Conservation (phyloP, 2,888 invertebrate genomes). For the Campopleginae sp. region DNA sequence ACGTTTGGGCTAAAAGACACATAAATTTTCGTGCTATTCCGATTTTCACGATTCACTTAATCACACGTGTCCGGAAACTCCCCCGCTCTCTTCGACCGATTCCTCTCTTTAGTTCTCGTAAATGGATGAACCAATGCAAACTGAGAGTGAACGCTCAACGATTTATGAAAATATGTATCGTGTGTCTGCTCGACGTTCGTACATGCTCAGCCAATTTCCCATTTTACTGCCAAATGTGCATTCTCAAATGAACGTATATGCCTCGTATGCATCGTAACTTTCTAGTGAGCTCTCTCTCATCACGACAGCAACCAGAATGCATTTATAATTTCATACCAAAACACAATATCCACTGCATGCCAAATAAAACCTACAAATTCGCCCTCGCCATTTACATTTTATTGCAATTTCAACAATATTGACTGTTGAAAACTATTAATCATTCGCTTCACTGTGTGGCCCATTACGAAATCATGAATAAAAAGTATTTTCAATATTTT, state of each 20-base stretch:
- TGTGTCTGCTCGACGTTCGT: slow-evolving; percentile 55
- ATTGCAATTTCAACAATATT: no score
- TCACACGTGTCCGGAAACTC: slow-evolving; percentile 7
- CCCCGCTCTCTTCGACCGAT: background rate
- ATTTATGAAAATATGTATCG: slow-evolving; percentile 58
- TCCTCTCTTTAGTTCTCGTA: background rate
- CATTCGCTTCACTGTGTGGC: no score
- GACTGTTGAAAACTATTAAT: no score
- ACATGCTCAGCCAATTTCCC: slow-evolving; percentile 45
- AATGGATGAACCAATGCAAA: background rate
- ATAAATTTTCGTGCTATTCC: slow-evolving; percentile 45
- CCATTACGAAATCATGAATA: no score
- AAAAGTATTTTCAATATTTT: no score
- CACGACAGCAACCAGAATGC: background rate
- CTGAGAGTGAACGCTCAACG: slow-evolving; percentile 25
- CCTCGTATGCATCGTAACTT: background rate
- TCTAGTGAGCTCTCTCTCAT: background rate
- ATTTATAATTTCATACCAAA: slow-evolving; percentile 22
- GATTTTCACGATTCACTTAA: slow-evolving; percentile 33
- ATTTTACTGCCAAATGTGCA: slow-evolving; percentile 20
- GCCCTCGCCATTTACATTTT: no score
- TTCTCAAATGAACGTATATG: background rate
- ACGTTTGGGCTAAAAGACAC: background rate
- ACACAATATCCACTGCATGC: background rate
- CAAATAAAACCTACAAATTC: no score